Evolutionary conservation across 2,888 invertebrate genomes (phyloP).

Genomic region (Malthinus seriepunctatus): DNA sequence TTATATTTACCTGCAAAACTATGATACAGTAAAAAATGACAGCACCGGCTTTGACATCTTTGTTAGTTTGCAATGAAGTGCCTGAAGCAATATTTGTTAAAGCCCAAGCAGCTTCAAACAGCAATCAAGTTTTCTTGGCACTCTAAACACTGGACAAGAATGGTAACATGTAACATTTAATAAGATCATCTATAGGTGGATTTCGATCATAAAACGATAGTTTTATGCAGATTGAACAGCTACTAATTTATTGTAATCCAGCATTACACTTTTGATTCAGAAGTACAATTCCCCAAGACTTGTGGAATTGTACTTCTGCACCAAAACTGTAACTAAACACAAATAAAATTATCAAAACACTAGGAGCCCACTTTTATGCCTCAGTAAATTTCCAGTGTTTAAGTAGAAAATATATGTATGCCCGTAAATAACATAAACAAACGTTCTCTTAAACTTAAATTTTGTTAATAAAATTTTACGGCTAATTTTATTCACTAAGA

Average conservation of each 20-base stretch:
- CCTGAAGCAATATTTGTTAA: slow-evolving; percentile 86
- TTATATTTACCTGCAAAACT: too few relatives aligned
- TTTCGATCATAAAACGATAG: slow-evolving; percentile 96
- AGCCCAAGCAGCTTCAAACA: slow-evolving; percentile 98
- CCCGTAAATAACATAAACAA: too few relatives aligned
- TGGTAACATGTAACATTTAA: slow-evolving; percentile 94
- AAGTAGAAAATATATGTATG: too few relatives aligned
- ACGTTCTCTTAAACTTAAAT: too few relatives aligned
- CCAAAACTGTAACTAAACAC: background rate
- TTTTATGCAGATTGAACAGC: slow-evolving; percentile 94
- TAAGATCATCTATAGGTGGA: slow-evolving; percentile 97
- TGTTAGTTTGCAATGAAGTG: slow-evolving; percentile 90
- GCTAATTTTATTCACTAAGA: too few relatives aligned
- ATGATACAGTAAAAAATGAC: too few relatives aligned
- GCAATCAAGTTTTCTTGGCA: slow-evolving; percentile 85
- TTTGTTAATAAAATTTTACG: too few relatives aligned
- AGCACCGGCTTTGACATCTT: slow-evolving; percentile 92
- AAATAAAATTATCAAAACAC: background rate
- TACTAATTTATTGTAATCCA: slow-evolving; percentile 77
- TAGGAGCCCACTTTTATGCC: too few relatives aligned
- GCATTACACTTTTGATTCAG: too few relatives aligned
- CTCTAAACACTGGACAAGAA: slow-evolving; percentile 81
- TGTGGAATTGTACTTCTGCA: background rate
- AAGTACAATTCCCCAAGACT: too few relatives aligned
- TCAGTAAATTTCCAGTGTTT: too few relatives aligned